Conservation (phyloP, 1,140 invertebrate species). For the Drosophila seguyi region DNA sequence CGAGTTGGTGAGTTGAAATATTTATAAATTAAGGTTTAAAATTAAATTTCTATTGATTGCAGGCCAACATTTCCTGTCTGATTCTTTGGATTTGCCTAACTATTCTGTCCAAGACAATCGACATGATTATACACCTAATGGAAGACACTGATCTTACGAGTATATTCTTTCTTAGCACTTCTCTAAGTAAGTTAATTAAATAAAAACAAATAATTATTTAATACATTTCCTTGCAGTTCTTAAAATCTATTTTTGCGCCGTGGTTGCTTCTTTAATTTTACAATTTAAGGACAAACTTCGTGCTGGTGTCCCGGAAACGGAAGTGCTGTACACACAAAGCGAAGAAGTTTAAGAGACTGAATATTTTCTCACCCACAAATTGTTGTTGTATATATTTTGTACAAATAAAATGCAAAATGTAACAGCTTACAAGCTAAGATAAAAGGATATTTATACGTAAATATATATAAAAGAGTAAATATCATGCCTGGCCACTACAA, state of each 20-base stretch:
- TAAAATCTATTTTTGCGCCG: slow-evolving; percentile 41
- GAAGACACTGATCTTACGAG: slow-evolving; percentile 7
- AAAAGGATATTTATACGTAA: background rate
- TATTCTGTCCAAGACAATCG: background rate
- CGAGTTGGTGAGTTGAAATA: slow-evolving; percentile 26
- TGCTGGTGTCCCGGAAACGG: slow-evolving; percentile 5
- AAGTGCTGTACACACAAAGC: slow-evolving; percentile 47
- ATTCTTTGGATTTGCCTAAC: slow-evolving; percentile 41
- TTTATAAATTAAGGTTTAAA: background rate
- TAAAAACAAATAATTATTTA: background rate
- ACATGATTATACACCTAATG: background rate
- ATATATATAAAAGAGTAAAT: slow-evolving; percentile 2
- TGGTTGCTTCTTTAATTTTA: slow-evolving; percentile 42
- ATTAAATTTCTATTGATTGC: accelerated
- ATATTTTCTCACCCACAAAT: background rate
- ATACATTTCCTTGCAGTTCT: slow-evolving; percentile 20
- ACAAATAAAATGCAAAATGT: background rate
- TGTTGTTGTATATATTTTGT: background rate
- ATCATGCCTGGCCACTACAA: slow-evolving; percentile 81
- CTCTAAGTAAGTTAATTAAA: slow-evolving; percentile 1
- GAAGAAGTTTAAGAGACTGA: slow-evolving; percentile 3
- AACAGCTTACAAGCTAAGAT: background rate
- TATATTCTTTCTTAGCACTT: background rate
- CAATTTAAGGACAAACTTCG: slow-evolving; percentile 19
- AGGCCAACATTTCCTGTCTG: slow-evolving; percentile 43